Base-by-base conservation (phyloP, 1,140 invertebrate genomes). In the Augochlora pura region DNA sequence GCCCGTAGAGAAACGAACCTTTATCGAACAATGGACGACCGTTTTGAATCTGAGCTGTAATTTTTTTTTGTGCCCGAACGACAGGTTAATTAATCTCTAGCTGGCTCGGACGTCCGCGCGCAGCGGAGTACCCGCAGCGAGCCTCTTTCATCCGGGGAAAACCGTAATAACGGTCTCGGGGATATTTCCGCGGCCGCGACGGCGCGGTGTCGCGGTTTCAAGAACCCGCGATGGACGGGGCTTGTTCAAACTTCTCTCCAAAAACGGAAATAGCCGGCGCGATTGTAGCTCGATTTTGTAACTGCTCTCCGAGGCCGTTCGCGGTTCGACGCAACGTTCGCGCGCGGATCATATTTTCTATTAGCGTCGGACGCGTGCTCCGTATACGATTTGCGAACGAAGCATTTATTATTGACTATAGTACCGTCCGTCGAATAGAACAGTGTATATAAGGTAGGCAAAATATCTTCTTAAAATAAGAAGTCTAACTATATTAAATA, bases 41-140 rank as follows among this genome's bases (percentile, higher is more conserved):
- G 68, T 72, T 78, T 65, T 54, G 60, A 78, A 78, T 72, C 57
- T 64, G 59, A 64, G 32, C 60, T 57, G 68, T 39, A 72, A 78
- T 70, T 59, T 71, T 60, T 78, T 60, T 77, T 71, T 72, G 60
- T 72, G 42, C n/a, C 9, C 39, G 68, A 78, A 78, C 60, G 76
- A 78, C 76, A 78, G 76, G 42, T 78, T 78, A 78, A 78, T 78
- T 78, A 78, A 78, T 71, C 68, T 54, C 68, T 63, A 60, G 59
- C 49, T 72, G 49, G 27, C 18, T n/a, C 23, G 46, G 67, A 78
- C 60, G 68, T 78, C 71, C 60, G 68, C 72, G 72, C 68, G 60
- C 49, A n/a, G n/a, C n/a, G n/a, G n/a, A n/a, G n/a, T 46, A 72
- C 60, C 46, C 70, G 54, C 66, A 77, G 57, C 52, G 12, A 67